Percentiles rank a stretch among this genome's conserved stretches.
Evolutionary conservation across 2,113 vertebrate species (phyloP).

Genomic region (Cebus imitator): DNA sequence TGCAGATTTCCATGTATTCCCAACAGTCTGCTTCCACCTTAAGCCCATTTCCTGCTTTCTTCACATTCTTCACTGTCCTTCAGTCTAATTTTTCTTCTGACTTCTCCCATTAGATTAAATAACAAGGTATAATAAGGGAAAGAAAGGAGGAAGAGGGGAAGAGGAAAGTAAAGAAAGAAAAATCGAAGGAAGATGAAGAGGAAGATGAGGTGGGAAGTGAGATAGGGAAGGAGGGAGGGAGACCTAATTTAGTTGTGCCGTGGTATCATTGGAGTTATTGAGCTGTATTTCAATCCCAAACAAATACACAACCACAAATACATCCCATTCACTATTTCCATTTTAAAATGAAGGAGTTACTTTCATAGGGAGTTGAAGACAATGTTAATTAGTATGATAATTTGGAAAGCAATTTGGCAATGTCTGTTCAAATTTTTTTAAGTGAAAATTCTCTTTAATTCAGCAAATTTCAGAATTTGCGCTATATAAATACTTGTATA

Average conservation of each 20-base stretch:
- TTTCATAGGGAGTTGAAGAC: background rate
- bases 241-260: rapidly evolving
- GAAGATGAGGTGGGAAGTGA: background rate
- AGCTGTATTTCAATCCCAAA: background rate
- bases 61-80: background rate
- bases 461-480: background rate
- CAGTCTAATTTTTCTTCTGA: background rate
- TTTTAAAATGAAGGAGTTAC: background rate
- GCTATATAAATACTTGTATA: background rate
- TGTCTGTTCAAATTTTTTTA: background rate
- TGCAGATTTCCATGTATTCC: background rate
- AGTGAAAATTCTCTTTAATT: background rate
- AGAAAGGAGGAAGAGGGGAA: background rate
- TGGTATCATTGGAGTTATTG: background rate
- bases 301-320: too few species aligned
- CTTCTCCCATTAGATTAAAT: background rate
- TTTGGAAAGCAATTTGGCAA: background rate
- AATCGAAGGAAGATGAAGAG: background rate
- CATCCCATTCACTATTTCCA: background rate
- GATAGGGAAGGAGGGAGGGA: background rate
- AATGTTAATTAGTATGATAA: background rate
- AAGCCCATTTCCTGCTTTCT: background rate
- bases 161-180: background rate
- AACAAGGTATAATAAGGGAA: background rate
- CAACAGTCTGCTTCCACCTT: background rate